Conservation (phyloP, 35 echinoderm and acorn worm species). For the Holothuria glaberrima region DNA sequence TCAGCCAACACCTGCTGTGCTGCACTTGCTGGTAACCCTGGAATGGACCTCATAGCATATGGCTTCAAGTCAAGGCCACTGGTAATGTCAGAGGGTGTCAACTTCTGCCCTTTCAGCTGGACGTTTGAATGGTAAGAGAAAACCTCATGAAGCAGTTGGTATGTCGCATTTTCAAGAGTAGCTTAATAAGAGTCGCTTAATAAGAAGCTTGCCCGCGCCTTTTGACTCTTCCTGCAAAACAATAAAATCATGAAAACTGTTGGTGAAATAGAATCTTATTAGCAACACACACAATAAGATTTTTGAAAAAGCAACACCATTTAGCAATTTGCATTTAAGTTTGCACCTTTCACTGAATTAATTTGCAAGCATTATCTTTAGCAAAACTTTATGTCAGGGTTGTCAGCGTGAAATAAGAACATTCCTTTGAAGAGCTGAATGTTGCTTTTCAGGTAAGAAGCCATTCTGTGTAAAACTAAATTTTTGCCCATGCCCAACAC, state of each 20-base stretch:
- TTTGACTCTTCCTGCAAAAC: not conserved
- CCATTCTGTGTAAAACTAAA: too few species aligned
- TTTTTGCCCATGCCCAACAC: too few species aligned
- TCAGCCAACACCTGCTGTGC: slow-evolving; percentile 18
- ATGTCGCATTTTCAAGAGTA: slow-evolving; percentile 1
- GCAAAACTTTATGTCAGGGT: not conserved
- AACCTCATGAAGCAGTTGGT: slow-evolving; percentile 9
- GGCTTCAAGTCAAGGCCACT: not conserved
- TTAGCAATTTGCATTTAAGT: too few species aligned
- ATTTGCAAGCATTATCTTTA: too few species aligned
- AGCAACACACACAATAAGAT: too few species aligned
- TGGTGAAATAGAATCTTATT: too few species aligned
- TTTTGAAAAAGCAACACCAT: too few species aligned
- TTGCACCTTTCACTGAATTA: too few species aligned
- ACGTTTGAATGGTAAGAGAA: not conserved
- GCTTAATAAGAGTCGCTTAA: slow-evolving; percentile 12
- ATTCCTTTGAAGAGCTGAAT: too few species aligned
- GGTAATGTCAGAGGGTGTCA: not conserved
- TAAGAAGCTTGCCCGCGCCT: not conserved
- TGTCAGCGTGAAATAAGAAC: not conserved
- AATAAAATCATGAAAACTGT: too few species aligned
- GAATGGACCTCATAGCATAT: not conserved
- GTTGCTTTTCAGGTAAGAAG: too few species aligned
- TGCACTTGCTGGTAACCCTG: slow-evolving; percentile 1
- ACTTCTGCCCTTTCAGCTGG: slow-evolving; percentile 11